A percentile compares a stretch with the other conserved stretches of the same genome.
Evolutionary conservation across 2,888 invertebrate species (phyloP).

Genomic region (Drosophila peninsularis): DNA sequence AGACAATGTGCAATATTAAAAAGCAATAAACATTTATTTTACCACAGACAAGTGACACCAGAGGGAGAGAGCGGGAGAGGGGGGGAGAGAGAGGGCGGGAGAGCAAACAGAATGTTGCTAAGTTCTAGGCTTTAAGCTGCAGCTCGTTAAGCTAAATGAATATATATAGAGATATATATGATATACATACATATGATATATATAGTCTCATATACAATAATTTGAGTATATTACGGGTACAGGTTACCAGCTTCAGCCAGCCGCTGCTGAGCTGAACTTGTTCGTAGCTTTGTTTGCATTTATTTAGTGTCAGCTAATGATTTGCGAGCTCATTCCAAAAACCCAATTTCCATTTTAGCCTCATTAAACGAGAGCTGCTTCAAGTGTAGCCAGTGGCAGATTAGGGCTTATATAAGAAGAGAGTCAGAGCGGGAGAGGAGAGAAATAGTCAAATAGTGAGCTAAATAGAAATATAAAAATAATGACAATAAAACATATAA

Average conservation of each 20-base stretch:
- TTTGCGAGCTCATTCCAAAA: slow-evolving; percentile 50
- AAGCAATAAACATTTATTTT: slow-evolving; percentile 80
- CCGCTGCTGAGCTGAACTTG: slow-evolving; percentile 34
- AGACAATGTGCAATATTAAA: slow-evolving; percentile 82
- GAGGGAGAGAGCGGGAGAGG: neutral
- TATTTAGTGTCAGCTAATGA: slow-evolving; percentile 48
- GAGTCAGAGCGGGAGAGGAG: neutral
- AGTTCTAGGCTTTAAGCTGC: slow-evolving; percentile 18
- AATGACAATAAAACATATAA: too few relatives aligned
- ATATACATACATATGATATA: neutral
- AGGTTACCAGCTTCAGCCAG: slow-evolving; percentile 15
- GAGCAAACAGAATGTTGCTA: slow-evolving; percentile 8
- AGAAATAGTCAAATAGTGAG: neutral
- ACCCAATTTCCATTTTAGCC: slow-evolving; percentile 16
- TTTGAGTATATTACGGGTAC: neutral
- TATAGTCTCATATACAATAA: slow-evolving; percentile 13
- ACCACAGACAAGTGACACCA: slow-evolving; percentile 72
- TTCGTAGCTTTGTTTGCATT: slow-evolving; percentile 29
- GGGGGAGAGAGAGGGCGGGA: neutral
- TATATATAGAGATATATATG: neutral
- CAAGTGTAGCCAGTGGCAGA: neutral
- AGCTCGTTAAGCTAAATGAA: slow-evolving; percentile 12
- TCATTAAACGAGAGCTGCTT: slow-evolving; percentile 16
- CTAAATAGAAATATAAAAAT: too few relatives aligned
- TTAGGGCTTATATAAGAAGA: too few relatives aligned